Percentiles rank a stretch among this genome's conserved stretches.
phyloP scores from a whole-genome alignment of 2,888 invertebrate species.

The Trichacis sp. region DNA sequence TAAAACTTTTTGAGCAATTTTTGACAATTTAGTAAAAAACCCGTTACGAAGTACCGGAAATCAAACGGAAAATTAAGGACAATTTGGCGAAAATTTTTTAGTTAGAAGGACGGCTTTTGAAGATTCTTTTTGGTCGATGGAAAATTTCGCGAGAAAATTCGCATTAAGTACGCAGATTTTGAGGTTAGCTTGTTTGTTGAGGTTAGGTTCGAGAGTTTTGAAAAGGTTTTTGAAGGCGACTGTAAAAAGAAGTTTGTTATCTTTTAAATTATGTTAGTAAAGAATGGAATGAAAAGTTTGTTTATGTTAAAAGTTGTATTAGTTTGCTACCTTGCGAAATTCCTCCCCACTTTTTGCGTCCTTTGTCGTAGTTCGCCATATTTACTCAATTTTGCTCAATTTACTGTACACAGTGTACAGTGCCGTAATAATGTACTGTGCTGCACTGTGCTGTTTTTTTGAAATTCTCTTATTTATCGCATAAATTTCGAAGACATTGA shows the following conservation, averaged over 20 bases:
- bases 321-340: slow-evolving; percentile 66
- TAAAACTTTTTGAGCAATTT: too few relatives aligned
- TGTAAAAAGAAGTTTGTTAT: neutral
- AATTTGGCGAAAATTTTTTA: too few relatives aligned
- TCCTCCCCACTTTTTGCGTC: slow-evolving; percentile 69
- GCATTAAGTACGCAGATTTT: slow-evolving; percentile 45
- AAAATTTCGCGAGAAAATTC: slow-evolving; percentile 17
- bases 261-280: neutral
- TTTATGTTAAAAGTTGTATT: slow-evolving; percentile 8
- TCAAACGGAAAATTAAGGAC: too few relatives aligned
- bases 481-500: too few relatives aligned
- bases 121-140: neutral
- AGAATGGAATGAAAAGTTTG: neutral
- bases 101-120: too few relatives aligned
- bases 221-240: neutral
- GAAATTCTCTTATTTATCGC: too few relatives aligned
- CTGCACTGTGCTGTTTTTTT: too few relatives aligned
- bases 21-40: too few relatives aligned
- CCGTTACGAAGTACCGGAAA: too few relatives aligned
- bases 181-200: slow-evolving; percentile 64
- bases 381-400: slow-evolving; percentile 50
- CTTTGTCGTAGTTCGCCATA: slow-evolving; percentile 70
- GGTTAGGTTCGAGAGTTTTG: slow-evolving; percentile 50
- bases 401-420: too few relatives aligned
- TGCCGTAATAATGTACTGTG: too few relatives aligned